Percentiles rank a stretch among this genome's conserved stretches.
Evolutionary conservation across 2,797 vertebrate species (phyloP).

Genomic region (Pelochelys cantorii): DNA sequence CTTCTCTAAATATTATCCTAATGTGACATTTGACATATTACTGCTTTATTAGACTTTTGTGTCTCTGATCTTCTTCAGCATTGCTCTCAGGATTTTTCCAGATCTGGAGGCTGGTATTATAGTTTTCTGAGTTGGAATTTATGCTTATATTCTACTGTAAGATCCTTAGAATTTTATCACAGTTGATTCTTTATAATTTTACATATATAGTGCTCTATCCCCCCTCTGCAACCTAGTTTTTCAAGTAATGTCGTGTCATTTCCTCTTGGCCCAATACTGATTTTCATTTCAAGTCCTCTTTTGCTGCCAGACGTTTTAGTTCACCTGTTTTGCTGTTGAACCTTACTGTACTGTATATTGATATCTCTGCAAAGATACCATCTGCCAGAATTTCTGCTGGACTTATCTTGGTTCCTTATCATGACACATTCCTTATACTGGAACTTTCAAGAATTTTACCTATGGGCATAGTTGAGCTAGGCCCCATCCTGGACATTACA

Average conservation of each 20-base stretch:
- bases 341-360: constrained; percentile 15
- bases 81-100: constrained; percentile 4
- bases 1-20: background rate
- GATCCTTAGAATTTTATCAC: background rate
- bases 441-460: background rate
- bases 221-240: background rate
- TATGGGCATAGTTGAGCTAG: background rate
- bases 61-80: constrained; percentile 31
- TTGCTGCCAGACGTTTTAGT: background rate
- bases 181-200: background rate
- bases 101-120: background rate
- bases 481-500: background rate
- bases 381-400: constrained; percentile 7
- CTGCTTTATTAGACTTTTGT: background rate
- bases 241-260: background rate
- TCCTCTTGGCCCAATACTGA: background rate
- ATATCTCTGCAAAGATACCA: background rate
- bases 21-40: background rate
- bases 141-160: background rate
- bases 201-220: background rate
- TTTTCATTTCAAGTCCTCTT: constrained; percentile 9
- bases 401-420: background rate
- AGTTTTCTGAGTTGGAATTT: background rate
- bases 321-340: background rate
- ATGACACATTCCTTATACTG: background rate